These are phyloP conservation scores for Crenichthys baileyi DNA, from an alignment of 2,797 vertebrate species.

Conservation along the genomic window DNA sequence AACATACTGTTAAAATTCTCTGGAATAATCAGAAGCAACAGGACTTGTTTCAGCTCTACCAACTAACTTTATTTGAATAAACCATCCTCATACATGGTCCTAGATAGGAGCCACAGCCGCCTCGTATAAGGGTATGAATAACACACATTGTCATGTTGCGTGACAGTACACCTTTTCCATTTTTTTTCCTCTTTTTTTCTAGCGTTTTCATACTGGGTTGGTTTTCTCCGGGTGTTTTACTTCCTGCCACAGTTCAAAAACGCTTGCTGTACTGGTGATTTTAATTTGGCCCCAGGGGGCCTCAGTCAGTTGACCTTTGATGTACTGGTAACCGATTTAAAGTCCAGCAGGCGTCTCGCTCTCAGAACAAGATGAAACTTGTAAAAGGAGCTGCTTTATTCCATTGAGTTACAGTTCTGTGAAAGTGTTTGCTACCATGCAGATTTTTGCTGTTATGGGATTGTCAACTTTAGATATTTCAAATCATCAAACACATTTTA, in stretches of 20 bases:
- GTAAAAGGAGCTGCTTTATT: neutral
- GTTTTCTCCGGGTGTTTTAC: neutral
- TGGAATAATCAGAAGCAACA: neutral
- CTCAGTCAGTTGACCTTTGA: neutral
- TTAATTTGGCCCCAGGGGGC: neutral
- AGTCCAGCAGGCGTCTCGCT: neutral
- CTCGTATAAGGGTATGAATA: neutral
- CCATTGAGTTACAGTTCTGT: neutral
- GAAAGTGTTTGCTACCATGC: neutral
- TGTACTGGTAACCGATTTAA: neutral
- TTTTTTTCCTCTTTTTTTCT: neutral
- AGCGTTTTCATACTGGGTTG: neutral
- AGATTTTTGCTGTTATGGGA: neutral
- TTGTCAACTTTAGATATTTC: neutral
- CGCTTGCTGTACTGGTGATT: neutral
- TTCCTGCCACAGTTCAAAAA: neutral
- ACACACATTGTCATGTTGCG: neutral
- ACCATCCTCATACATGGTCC: neutral
- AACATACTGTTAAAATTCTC: neutral
- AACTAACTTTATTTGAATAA: conserved; percentile 5
- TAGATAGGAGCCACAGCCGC: neutral
- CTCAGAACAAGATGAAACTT: neutral
- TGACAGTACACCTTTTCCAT: neutral
- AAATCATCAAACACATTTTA: neutral
- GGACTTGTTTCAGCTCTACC: neutral